Evolutionary conservation across 2,888 invertebrate genomes (phyloP), one percentile per base, ranked within the genome.

Genomic region (Cantharis flavilabris): DNA sequence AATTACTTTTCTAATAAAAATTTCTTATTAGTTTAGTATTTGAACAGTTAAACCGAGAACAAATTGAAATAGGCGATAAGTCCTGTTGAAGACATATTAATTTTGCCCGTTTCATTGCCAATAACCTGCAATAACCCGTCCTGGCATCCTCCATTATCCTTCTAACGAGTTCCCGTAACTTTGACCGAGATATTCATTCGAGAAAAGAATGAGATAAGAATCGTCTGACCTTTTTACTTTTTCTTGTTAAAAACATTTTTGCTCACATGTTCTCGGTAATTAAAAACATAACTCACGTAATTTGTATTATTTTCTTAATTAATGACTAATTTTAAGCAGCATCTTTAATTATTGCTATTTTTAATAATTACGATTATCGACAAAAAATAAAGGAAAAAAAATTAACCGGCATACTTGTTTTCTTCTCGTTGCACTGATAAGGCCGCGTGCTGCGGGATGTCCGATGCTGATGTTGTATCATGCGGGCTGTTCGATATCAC

Each of bases 111-210:
- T 84, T 85, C 84, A 85, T 86, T 85, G 85, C 84, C 85, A 84
- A 76, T 79, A 79, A 79, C 78, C 78, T 67, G 80, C 80, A 79
- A 85, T 85, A 86, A 86, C 84, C 85, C 82, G 82, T 82, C 79
- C 84, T 82, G 82, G 83, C 77, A 78, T 82, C 84, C 84, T 83
- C 85, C 83, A 86, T 86, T 86, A 86, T 86, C 86, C 84, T 83
- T 83, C 84, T 87, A 86, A 83, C 82, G 83, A 87, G 85, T 87
- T 86, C 85, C 84, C 85, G 84, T 86, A 87, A 87, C 87, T 87
- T 87, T 87, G 87, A 86, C 86, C 86, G 84, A 86, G 86, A 86
- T 86, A 86, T 86, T 84, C 85, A 84, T 84, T 83, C 85, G 83
- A 82, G 84, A 84, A 84, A 86, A 84, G 84, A 86, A 86, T 83